Evolutionary conservation across 2,888 invertebrate species (phyloP).

Genomic region (Tyria jacobaeae): DNA sequence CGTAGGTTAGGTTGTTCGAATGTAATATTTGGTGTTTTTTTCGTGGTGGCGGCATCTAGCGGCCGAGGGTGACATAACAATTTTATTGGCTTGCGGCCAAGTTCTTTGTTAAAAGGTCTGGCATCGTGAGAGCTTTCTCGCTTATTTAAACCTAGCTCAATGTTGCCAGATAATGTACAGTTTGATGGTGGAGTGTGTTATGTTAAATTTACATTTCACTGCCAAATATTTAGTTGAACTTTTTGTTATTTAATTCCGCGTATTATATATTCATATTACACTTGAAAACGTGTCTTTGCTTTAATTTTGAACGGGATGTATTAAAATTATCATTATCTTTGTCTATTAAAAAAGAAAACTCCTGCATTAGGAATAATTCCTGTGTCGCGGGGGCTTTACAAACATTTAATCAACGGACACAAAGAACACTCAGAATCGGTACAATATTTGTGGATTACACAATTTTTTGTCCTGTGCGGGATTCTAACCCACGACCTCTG

Average conservation of each 20-base stretch:
- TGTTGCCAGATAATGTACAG: constrained; percentile 53
- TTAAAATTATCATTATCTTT: too few species aligned
- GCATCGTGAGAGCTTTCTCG: constrained; percentile 64
- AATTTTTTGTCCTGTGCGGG: too few species aligned
- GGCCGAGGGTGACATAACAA: constrained; percentile 60
- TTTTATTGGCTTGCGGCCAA: constrained; percentile 71
- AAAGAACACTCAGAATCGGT: too few species aligned
- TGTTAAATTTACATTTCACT: constrained; percentile 54
- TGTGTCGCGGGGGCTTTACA: too few species aligned
- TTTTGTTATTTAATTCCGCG: constrained; percentile 30
- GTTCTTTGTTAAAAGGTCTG: constrained; percentile 74
- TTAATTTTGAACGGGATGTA: too few species aligned
- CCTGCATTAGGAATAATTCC: too few species aligned
- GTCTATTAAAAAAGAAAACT: too few species aligned
- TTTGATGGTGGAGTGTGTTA: constrained; percentile 44
- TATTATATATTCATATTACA: background rate
- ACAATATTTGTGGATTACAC: too few species aligned
- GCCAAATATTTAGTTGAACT: constrained; percentile 41
- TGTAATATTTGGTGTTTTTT: constrained; percentile 58
- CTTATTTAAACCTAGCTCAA: constrained; percentile 52
- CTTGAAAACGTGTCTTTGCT: too few species aligned
- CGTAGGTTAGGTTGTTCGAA: constrained; percentile 52
- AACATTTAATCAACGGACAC: too few species aligned
- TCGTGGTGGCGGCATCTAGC: constrained; percentile 67
- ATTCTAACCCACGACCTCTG: too few species aligned